Evolutionary conservation across 2,888 invertebrate species (phyloP).

Genomic region (Taenaris catops): DNA sequence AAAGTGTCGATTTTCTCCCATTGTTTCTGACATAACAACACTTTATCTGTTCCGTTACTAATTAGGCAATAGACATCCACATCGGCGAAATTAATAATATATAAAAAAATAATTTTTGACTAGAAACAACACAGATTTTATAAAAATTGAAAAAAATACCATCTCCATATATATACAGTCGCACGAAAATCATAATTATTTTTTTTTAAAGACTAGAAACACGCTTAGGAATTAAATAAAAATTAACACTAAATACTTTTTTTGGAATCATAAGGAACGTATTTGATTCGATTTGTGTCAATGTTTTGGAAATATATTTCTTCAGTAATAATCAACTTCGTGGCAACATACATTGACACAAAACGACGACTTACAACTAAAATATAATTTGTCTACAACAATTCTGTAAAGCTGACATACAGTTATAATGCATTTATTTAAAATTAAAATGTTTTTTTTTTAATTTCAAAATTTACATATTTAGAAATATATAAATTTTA

Average conservation of each 20-base stretch:
- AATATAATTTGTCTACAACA: neutral
- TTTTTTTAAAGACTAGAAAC: conserved; percentile 24
- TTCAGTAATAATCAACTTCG: conserved; percentile 30
- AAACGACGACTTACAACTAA: conserved; percentile 5
- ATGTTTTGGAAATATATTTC: conserved; percentile 20
- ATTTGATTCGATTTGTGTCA: conserved; percentile 24
- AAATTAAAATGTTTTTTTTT: too few relatives aligned
- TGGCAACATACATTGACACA: conserved; percentile 16
- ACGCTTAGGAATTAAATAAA: conserved; percentile 22
- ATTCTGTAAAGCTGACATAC: too few relatives aligned
- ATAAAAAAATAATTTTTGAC: conserved; percentile 71
- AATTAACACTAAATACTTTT: conserved; percentile 18
- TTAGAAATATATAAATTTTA: too few relatives aligned
- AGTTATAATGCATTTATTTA: too few relatives aligned
- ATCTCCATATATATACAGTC: conserved; percentile 54
- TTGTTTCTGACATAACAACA: conserved; percentile 14
- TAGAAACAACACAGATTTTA: conserved; percentile 64
- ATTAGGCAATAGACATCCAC: conserved; percentile 39
- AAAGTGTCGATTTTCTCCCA: conserved; percentile 13
- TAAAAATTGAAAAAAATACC: conserved; percentile 52
- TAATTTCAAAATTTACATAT: too few relatives aligned
- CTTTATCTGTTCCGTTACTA: too few relatives aligned
- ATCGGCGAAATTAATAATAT: conserved; percentile 44
- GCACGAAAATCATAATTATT: conserved; percentile 40
- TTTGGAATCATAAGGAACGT: conserved; percentile 9